phyloP scores from a whole-genome alignment of 2,797 vertebrate genomes.

The Eospalax fontanierii region DNA sequence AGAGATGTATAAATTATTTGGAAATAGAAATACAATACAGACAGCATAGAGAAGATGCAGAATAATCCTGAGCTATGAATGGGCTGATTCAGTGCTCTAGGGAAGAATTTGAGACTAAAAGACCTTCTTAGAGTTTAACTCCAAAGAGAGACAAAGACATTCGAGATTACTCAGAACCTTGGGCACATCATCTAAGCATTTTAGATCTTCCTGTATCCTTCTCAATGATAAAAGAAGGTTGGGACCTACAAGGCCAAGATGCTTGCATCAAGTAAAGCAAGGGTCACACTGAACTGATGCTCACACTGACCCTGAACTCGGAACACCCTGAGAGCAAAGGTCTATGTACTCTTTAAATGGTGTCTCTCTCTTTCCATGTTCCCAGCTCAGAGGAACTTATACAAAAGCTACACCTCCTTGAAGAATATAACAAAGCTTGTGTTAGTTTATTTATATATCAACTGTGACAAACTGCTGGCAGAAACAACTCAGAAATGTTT shows the following conservation, averaged over 20 bases:
- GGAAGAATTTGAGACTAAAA: conserved; percentile 6
- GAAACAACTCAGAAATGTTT: background rate
- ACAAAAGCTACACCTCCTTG: background rate
- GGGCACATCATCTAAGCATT: background rate
- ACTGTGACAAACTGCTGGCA: background rate
- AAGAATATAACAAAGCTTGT: background rate
- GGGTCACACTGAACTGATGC: background rate
- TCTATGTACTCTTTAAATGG: background rate
- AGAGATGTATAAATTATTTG: background rate
- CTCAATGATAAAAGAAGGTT: background rate
- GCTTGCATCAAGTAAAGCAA: background rate
- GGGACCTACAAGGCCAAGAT: background rate
- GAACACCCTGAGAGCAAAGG: background rate
- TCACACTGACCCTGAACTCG: background rate
- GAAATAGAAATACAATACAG: background rate
- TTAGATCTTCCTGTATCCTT: background rate
- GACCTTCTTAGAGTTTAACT: background rate
- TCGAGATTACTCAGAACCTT: background rate
- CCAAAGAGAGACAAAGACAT: background rate
- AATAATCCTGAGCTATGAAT: conserved; percentile 34
- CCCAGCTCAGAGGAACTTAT: background rate
- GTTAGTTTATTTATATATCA: background rate
- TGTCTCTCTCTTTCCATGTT: background rate
- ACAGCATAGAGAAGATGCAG: background rate
- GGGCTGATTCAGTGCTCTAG: background rate